Conservation (phyloP, 2,888 invertebrate genomes). For the Hermaeophaga mercurialis region DNA sequence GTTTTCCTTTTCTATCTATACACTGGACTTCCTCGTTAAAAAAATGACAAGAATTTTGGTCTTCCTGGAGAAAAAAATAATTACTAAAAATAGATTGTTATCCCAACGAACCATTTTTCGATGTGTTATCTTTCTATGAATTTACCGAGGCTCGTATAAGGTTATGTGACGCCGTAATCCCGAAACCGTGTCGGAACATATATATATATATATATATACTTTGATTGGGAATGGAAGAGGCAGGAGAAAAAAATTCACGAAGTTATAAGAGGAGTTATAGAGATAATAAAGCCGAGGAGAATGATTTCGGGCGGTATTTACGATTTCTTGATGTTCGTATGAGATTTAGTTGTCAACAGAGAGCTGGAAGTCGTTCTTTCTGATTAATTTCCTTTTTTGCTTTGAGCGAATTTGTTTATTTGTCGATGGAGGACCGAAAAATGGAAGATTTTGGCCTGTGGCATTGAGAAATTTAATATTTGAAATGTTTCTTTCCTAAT, state of each 20-base stretch:
- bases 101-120: neutral
- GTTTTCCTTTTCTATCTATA: too few relatives aligned
- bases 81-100: too few relatives aligned
- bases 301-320: constrained; percentile 20
- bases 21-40: too few relatives aligned
- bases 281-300: constrained; percentile 19
- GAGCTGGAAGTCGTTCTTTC: neutral
- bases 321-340: constrained; percentile 17
- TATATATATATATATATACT: constrained; percentile 9
- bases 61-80: too few relatives aligned
- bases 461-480: neutral
- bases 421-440: neutral
- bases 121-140: constrained; percentile 4
- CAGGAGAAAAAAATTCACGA: constrained; percentile 9
- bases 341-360: constrained; percentile 13
- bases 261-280: constrained; percentile 15
- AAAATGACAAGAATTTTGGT: too few relatives aligned
- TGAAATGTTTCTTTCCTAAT: neutral
- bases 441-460: neutral
- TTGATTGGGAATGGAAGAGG: constrained; percentile 12
- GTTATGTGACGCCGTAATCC: constrained; percentile 9
- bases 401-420: constrained; percentile 7
- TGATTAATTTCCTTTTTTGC: constrained; percentile 11
- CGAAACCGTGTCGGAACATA: constrained; percentile 1
- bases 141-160: constrained; percentile 3